These are phyloP conservation scores for Tricholauxania praeusta DNA, from an alignment of 2,888 invertebrate genomes.

Conservation along the genomic window DNA sequence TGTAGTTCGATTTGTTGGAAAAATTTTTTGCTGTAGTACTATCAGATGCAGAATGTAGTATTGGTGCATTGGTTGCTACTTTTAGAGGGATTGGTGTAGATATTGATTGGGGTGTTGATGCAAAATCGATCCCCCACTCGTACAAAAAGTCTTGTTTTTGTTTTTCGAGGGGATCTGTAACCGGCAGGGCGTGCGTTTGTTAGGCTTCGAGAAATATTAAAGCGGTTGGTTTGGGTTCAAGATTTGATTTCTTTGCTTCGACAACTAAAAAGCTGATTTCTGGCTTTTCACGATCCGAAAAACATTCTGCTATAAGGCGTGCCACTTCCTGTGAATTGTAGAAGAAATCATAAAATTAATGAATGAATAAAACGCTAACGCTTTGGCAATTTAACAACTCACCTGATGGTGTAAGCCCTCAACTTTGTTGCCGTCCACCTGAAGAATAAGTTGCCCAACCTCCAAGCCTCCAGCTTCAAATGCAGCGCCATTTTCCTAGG, in stretches of 20 bases:
- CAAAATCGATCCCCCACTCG: conserved; percentile 67
- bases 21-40: conserved; percentile 28
- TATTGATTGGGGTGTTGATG: conserved; percentile 65
- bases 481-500: conserved; percentile 90
- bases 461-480: conserved; percentile 92
- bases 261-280: conserved; percentile 95
- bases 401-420: conserved; percentile 85
- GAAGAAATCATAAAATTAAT: neutral
- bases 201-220: conserved; percentile 92
- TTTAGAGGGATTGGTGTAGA: conserved; percentile 66
- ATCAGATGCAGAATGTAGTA: conserved; percentile 26
- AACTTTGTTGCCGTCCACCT: conserved; percentile 86
- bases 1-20: conserved; percentile 48
- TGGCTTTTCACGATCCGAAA: conserved; percentile 86
- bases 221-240: conserved; percentile 92
- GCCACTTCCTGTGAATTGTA: conserved; percentile 77
- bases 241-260: conserved; percentile 91
- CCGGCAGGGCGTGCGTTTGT: conserved; percentile 90
- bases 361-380: neutral
- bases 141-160: conserved; percentile 64
- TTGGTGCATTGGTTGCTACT: conserved; percentile 51
- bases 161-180: conserved; percentile 72
- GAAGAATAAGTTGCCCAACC: conserved; percentile 93
- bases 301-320: conserved; percentile 91
- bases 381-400: conserved; percentile 20